These are phyloP conservation scores for Sebastiscus tertius DNA, from an alignment of 2,797 vertebrate genomes.

Conservation along the genomic window DNA sequence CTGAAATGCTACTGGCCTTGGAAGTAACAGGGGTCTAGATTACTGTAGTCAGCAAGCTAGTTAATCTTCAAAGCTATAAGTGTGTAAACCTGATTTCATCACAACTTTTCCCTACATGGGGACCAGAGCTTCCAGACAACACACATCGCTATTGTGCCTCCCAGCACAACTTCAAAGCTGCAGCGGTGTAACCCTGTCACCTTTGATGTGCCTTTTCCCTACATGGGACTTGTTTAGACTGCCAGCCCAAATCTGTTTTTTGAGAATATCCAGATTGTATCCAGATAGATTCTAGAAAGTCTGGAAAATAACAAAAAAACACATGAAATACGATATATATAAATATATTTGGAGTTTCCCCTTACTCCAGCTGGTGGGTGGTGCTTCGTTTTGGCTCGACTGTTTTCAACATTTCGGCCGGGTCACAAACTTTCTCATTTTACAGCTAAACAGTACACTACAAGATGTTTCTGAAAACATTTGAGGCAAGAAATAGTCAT, in stretches of 20 bases:
- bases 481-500: too few species aligned
- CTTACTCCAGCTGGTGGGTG: too few species aligned
- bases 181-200: not conserved
- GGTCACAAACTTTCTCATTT: too few species aligned
- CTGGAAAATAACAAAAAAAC: too few species aligned
- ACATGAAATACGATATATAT: too few species aligned
- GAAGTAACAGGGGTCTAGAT: not conserved
- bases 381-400: too few species aligned
- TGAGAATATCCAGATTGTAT: not conserved
- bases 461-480: too few species aligned
- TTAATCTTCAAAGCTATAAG: not conserved
- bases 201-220: not conserved
- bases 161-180: not conserved
- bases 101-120: not conserved
- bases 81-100: not conserved
- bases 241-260: not conserved
- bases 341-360: not conserved
- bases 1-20: too few species aligned
- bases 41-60: not conserved
- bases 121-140: not conserved
- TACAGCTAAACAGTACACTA: too few species aligned
- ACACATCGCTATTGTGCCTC: not conserved
- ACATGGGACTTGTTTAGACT: too few species aligned
- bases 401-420: fast-evolving
- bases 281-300: too few species aligned